Percentiles rank a stretch among this genome's conserved stretches.
Evolutionary conservation across 2,113 vertebrate species (phyloP).

Genomic region (Serilophus lunatus): DNA sequence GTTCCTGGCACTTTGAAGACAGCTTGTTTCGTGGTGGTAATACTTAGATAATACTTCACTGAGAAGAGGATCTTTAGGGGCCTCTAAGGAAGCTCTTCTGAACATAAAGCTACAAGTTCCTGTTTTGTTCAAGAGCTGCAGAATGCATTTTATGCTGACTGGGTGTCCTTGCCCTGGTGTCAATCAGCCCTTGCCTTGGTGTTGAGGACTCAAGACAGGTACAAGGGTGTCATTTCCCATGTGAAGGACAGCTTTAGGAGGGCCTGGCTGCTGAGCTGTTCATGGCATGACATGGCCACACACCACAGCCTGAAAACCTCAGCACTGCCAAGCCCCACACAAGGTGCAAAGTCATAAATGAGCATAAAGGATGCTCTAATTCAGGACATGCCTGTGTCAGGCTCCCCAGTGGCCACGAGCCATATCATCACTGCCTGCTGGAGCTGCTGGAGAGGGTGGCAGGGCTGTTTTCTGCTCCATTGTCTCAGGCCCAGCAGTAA

Average conservation of each 20-base stretch:
- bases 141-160: not conserved
- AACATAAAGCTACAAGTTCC: not conserved
- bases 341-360: not conserved
- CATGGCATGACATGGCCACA: rapidly evolving
- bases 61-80: not conserved
- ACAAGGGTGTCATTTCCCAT: not conserved
- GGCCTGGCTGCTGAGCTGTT: not conserved
- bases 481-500: conserved; percentile 12
- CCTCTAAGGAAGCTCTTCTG: not conserved
- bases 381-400: not conserved
- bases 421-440: not conserved
- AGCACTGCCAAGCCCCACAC: not conserved
- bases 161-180: rapidly evolving
- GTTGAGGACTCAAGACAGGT: not conserved
- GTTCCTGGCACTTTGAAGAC: not conserved
- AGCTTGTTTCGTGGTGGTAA: not conserved
- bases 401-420: not conserved
- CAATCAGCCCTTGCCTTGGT: not conserved
- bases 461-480: not conserved
- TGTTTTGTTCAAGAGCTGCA: not conserved
- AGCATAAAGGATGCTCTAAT: not conserved
- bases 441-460: not conserved
- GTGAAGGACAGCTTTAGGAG: not conserved
- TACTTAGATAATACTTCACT: not conserved
- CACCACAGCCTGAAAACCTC: not conserved